Base-by-base conservation (phyloP, 2,113 vertebrate species). In the Laticauda laticaudata region DNA sequence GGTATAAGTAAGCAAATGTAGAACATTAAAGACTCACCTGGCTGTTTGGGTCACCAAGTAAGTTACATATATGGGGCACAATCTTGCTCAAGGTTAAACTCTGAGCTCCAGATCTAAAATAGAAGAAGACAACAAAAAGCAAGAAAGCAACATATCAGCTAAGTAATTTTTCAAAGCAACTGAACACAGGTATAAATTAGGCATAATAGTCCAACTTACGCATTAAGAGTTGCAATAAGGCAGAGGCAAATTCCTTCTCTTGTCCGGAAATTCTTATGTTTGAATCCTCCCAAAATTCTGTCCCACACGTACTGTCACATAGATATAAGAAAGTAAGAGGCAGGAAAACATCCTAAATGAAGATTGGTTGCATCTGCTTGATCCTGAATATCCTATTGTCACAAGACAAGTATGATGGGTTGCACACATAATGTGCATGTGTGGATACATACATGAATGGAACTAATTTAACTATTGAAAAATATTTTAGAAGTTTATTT, bases 251-350 rank as follows among this genome's bases (percentile, higher is more conserved):
- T 98, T 96, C 99, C 99, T 97, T 99, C 99, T 96, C 99, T 98
- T 26, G 98, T 99, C 92, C 99, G 98, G 97, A 99, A 99, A 97
- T 99, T 99, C 98, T 99, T 99, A 96, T 99, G 99, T 97, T 99
- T 99, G 98, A 99, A 99, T 94, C 99, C 99, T 96, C 98, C 98
- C 21, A 99, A 97, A 98, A 99, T 99, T 91, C 99, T 97, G 96
- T 99, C 99, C 99, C 99, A 99, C 5, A 99, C 97, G 0, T 99
- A 99, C 99, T 99, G 96, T 3, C 96, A 94, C 86, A 53, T 24
- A 97, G 29, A 96, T 57, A 96, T 51, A 91, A 93, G 1, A 64
- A 34, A 34, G 29, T 93, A 3, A 94, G 53, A 93, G 9, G 75
- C 2, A 8, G 34, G 75, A 43, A 43, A 43, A 81, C 7, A 81